Evolutionary conservation across 2,888 invertebrate genomes (phyloP).

Genomic region (Crossocerus cetratus): DNA sequence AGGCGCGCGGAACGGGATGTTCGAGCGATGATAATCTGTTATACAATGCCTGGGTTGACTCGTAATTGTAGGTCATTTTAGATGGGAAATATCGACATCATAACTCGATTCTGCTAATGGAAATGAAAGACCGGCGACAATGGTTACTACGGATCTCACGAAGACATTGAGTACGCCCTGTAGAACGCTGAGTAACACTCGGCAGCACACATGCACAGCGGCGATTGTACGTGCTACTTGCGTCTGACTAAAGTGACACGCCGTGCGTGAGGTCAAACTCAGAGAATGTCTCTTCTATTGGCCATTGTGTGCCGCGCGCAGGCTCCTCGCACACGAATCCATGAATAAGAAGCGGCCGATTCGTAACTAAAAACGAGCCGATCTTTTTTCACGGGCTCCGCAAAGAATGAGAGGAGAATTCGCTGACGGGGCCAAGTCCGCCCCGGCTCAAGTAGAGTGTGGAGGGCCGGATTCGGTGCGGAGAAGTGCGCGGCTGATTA

Average conservation of each 20-base stretch:
- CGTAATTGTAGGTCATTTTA: too few relatives aligned
- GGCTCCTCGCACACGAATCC: too few relatives aligned
- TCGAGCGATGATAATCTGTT: slow-evolving; percentile 12
- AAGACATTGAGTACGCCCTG: neutral
- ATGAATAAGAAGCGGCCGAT: too few relatives aligned
- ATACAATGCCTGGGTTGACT: neutral
- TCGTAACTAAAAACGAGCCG: too few relatives aligned
- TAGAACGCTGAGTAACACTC: slow-evolving; percentile 28
- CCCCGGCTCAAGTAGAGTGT: too few relatives aligned
- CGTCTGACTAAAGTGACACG: slow-evolving; percentile 53
- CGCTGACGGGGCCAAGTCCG: too few relatives aligned
- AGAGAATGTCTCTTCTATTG: slow-evolving; percentile 63
- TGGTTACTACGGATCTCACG: too few relatives aligned
- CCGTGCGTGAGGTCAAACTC: slow-evolving; percentile 61
- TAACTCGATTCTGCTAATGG: neutral
- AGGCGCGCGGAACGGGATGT: neutral
- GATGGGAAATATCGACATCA: too few relatives aligned
- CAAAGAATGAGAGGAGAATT: too few relatives aligned
- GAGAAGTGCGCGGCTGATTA: slow-evolving; percentile 13
- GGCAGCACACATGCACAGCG: slow-evolving; percentile 33
- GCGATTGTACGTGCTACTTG: slow-evolving; percentile 19
- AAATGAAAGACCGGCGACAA: neutral
- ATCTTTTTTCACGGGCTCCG: too few relatives aligned
- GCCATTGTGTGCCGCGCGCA: slow-evolving; percentile 44
- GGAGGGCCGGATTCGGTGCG: neutral